Conservation (phyloP, 2,888 invertebrate species). For the Muschampia staudingeri region DNA sequence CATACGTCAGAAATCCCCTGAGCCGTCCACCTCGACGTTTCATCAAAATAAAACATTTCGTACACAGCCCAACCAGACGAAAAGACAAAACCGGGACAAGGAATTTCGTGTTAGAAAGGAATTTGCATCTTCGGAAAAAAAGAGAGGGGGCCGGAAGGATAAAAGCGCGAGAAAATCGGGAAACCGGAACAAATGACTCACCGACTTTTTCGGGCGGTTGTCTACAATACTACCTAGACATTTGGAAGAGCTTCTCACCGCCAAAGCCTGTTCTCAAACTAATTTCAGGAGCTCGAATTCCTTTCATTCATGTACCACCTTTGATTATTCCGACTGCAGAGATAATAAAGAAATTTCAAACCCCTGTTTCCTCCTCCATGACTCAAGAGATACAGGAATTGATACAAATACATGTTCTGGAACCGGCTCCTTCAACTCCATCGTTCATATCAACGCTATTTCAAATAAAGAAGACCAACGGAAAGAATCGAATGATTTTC, state of each 20-base stretch:
- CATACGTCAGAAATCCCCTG: neutral
- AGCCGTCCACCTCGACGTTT: neutral
- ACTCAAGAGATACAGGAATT: neutral
- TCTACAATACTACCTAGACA: neutral
- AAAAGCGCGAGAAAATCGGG: neutral
- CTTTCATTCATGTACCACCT: conserved; percentile 1
- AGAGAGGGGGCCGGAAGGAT: neutral
- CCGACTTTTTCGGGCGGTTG: conserved; percentile 2
- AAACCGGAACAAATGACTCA: neutral
- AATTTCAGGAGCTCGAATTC: conserved; percentile 3
- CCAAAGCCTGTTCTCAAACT: neutral
- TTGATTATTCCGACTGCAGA: neutral
- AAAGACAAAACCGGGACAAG: conserved; percentile 5
- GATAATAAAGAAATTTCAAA: conserved; percentile 8
- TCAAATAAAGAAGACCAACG: neutral
- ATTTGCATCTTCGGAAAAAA: neutral
- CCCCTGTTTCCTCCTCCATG: conserved; percentile 8
- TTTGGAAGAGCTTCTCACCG: neutral
- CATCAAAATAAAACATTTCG: neutral
- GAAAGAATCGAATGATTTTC: conserved; percentile 50
- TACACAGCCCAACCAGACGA: neutral
- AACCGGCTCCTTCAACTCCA: conserved; percentile 1
- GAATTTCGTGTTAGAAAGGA: neutral
- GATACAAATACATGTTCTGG: conserved; percentile 1
- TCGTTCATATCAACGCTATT: conserved; percentile 3